These are phyloP conservation scores for Lasiurus cinereus DNA, from an alignment of 2,113 vertebrate species.

Conservation along the genomic window DNA sequence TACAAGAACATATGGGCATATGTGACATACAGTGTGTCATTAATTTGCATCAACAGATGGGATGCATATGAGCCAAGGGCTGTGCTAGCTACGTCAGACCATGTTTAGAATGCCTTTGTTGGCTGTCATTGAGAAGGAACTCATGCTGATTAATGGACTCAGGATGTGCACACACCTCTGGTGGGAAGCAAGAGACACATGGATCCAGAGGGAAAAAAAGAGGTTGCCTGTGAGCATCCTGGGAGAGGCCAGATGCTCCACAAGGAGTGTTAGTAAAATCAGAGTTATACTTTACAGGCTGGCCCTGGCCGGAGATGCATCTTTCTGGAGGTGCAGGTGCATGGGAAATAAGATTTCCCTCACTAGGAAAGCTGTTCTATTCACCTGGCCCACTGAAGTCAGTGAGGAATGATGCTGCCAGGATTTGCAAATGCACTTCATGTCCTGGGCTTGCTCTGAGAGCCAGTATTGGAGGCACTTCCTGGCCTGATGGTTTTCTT, in stretches of 20 bases:
- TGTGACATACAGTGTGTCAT: conserved; percentile 36
- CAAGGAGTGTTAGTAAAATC: neutral
- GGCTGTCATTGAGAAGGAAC: conserved; percentile 52
- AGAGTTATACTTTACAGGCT: neutral
- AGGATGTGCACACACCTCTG: conserved; percentile 19
- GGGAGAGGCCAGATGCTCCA: conserved; percentile 34
- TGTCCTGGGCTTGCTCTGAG: neutral
- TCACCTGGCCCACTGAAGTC: neutral
- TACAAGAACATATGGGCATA: neutral
- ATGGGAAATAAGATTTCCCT: neutral
- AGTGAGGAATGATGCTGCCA: neutral
- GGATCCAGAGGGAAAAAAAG: neutral
- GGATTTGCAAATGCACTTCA: neutral
- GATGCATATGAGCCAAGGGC: conserved; percentile 59
- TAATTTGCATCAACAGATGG: conserved; percentile 66
- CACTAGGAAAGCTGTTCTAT: neutral
- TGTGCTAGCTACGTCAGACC: conserved; percentile 30
- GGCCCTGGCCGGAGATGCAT: neutral
- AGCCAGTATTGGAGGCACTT: neutral
- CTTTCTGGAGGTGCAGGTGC: neutral
- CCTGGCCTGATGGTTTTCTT: neutral
- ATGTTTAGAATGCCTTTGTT: conserved; percentile 62
- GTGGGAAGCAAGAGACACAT: conserved; percentile 6
- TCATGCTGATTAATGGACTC: conserved; percentile 57
- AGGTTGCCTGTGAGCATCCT: neutral